Percentiles rank a stretch among this genome's conserved stretches.
phyloP scores from a whole-genome alignment of 2,113 vertebrate species.

The Chinchilla lanigera region DNA sequence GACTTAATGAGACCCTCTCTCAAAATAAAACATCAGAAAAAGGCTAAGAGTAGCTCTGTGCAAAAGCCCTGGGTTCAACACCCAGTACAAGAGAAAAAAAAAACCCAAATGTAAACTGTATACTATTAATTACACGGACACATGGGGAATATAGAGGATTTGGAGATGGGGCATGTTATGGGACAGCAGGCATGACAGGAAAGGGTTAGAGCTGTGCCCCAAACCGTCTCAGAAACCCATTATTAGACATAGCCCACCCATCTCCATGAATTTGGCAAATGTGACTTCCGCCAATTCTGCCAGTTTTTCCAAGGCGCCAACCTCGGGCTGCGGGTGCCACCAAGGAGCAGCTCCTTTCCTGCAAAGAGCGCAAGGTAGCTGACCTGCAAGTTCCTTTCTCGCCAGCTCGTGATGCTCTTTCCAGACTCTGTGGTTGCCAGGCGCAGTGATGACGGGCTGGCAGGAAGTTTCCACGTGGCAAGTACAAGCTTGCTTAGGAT shows the following conservation, averaged over 20 bases:
- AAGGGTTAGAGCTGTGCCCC: too few species aligned
- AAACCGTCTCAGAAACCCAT: accelerated
- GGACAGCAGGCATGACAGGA: accelerated
- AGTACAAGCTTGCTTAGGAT: neutral
- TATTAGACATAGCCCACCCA: accelerated
- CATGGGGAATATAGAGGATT: accelerated
- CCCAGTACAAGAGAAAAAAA: neutral
- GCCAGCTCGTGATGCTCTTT: neutral
- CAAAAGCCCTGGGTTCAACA: neutral
- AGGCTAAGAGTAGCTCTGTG: neutral
- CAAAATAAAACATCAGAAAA: neutral
- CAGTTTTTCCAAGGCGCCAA: too few species aligned
- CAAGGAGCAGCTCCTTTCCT: neutral
- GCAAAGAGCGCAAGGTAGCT: neutral
- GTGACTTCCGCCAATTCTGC: neutral
- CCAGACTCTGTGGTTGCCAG: neutral
- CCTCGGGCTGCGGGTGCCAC: neutral
- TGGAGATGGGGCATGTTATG: neutral
- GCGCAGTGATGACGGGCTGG: neutral
- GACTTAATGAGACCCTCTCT: neutral
- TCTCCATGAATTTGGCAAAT: neutral
- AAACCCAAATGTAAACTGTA: neutral
- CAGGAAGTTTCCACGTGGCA: neutral
- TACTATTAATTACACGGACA: accelerated
- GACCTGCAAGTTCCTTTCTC: neutral